These are phyloP conservation scores for Microvelia longipes DNA, from an alignment of 1,140 invertebrate species.

Conservation along the genomic window DNA sequence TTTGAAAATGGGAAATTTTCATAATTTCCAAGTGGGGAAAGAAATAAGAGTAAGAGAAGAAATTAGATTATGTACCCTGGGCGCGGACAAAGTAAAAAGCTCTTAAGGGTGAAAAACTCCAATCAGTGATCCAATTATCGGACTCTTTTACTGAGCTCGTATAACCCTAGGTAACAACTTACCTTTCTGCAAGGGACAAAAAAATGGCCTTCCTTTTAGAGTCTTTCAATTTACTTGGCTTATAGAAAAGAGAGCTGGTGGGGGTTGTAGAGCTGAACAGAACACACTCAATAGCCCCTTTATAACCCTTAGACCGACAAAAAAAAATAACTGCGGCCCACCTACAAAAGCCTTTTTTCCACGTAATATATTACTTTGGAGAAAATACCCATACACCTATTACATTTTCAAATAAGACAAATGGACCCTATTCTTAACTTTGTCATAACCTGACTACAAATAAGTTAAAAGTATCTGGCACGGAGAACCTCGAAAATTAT, in stretches of 20 bases:
- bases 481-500: too few species aligned
- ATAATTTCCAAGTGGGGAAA: not conserved
- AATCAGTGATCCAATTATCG: not conserved
- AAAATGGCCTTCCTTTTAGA: not conserved
- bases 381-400: not conserved
- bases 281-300: not conserved
- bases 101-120: not conserved
- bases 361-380: not conserved
- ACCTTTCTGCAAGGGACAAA: not conserved
- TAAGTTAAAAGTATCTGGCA: too few species aligned
- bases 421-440: too few species aligned
- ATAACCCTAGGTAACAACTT: not conserved
- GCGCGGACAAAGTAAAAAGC: not conserved
- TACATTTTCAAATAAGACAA: not conserved
- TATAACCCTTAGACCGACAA: not conserved
- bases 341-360: not conserved
- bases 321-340: not conserved
- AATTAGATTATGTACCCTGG: not conserved
- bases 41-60: not conserved
- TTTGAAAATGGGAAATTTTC: not conserved
- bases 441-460: too few species aligned
- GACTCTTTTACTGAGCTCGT: not conserved
- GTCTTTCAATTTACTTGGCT: not conserved
- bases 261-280: not conserved
- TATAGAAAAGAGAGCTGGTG: not conserved